A percentile compares a stretch with the other conserved stretches of the same genome.
phyloP scores from a whole-genome alignment of 2,113 vertebrate genomes.

The Percopsis transmontana region DNA sequence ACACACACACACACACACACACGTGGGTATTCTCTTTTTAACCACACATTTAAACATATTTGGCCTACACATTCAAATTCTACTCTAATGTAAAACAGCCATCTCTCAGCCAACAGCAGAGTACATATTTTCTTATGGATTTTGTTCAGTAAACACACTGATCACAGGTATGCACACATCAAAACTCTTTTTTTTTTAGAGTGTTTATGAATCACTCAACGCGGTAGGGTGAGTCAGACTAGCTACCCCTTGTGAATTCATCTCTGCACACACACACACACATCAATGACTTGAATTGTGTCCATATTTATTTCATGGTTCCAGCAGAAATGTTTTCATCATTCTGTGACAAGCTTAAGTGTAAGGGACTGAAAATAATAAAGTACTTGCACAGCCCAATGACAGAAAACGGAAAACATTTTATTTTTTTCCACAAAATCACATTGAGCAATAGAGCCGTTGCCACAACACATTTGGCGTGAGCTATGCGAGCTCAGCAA shows the following conservation, averaged over 20 bases:
- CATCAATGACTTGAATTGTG: not conserved
- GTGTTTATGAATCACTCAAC: too few species aligned
- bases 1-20: not conserved
- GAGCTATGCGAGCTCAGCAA: constrained; percentile 37
- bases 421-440: not conserved
- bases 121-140: not conserved
- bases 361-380: too few species aligned
- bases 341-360: not conserved
- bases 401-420: not conserved
- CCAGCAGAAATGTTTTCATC: not conserved
- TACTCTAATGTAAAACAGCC: constrained; percentile 7
- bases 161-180: too few species aligned
- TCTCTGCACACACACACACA: constrained; percentile 3
- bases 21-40: constrained; percentile 2
- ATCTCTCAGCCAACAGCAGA: constrained; percentile 5
- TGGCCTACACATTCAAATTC: constrained; percentile 4
- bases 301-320: not conserved
- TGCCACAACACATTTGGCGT: not conserved
- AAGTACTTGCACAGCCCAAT: too few species aligned
- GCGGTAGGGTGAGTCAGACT: too few species aligned
- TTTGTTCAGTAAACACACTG: too few species aligned
- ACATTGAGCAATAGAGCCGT: not conserved
- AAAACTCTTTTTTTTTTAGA: too few species aligned
- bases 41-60: not conserved
- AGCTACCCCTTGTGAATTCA: too few species aligned